Percentiles rank a stretch among this genome's conserved stretches.
Evolutionary conservation across 1,140 invertebrate species (phyloP).

Genomic region (Harlomillsia oculata): DNA sequence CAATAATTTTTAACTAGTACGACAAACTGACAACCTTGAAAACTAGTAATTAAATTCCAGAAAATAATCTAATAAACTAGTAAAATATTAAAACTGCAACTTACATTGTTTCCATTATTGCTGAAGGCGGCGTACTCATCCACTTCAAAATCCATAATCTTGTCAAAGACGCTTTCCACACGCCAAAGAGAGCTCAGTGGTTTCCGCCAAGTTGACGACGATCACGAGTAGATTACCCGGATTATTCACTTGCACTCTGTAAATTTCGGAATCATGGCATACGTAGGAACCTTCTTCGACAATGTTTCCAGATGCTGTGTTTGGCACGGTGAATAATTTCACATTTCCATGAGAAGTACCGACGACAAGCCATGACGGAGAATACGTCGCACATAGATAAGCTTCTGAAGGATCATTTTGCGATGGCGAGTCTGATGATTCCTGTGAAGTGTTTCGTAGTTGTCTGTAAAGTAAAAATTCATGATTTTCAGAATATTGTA

Average conservation of each 20-base stretch:
- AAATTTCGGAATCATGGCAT: constrained; percentile 74
- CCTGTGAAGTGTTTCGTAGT: too few species aligned
- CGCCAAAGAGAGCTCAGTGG: constrained; percentile 79
- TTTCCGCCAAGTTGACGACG: constrained; percentile 67
- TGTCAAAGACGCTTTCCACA: constrained; percentile 43
- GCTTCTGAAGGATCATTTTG: constrained; percentile 9
- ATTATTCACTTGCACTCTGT: constrained; percentile 61
- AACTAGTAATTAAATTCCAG: too few species aligned
- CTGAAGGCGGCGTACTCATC: constrained; percentile 88
- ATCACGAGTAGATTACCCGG: constrained; percentile 72
- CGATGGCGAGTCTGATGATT: too few species aligned
- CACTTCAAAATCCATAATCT: constrained; percentile 51
- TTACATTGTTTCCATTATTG: too few species aligned
- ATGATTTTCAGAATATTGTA: constrained; percentile 7
- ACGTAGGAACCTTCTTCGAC: constrained; percentile 65
- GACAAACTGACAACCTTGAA: too few species aligned
- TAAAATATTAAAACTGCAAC: too few species aligned
- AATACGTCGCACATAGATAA: constrained; percentile 35
- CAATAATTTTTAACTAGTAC: too few species aligned
- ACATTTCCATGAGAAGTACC: constrained; percentile 82
- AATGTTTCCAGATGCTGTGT: too few species aligned
- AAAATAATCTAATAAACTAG: too few species aligned
- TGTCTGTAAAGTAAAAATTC: background rate
- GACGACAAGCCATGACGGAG: constrained; percentile 64
- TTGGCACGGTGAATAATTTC: constrained; percentile 71